phyloP scores from a whole-genome alignment of 2,113 vertebrate species.

The Embiotoca jacksoni region DNA sequence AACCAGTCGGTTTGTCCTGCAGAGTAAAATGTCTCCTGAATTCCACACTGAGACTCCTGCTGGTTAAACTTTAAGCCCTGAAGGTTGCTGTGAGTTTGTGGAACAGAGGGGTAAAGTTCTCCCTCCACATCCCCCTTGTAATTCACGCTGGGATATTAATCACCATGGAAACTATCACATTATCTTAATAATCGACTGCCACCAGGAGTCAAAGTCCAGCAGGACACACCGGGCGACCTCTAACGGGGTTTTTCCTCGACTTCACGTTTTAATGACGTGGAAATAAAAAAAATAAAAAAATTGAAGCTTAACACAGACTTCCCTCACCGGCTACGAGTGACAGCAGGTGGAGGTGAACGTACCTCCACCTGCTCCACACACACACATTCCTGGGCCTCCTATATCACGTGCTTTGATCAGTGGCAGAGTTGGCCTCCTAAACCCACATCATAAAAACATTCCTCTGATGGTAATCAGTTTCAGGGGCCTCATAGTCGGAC shows the following conservation, averaged over 20 bases:
- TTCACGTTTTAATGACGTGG: conserved; percentile 31
- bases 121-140: conserved; percentile 19
- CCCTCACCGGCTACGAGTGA: not conserved
- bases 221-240: not conserved
- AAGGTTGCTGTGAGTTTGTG: conserved; percentile 26
- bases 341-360: not conserved
- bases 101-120: conserved; percentile 62
- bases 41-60: conserved; percentile 2
- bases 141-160: conserved; percentile 46
- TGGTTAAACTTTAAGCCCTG: conserved; percentile 58
- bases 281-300: conserved; percentile 1
- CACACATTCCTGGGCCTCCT: conserved; percentile 61
- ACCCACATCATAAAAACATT: conserved; percentile 68
- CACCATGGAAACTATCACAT: conserved; percentile 63
- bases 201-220: conserved; percentile 60
- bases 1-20: not conserved
- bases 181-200: conserved; percentile 41
- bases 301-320: not conserved
- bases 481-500: conserved; percentile 17
- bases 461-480: conserved; percentile 62
- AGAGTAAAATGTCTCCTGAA: not conserved
- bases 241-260: conserved; percentile 18
- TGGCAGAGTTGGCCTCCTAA: conserved; percentile 46
- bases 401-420: conserved; percentile 64
- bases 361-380: conserved; percentile 1